A percentile compares a stretch with the other conserved stretches of the same genome.
These are phyloP conservation scores for Nineta flava DNA, from an alignment of 2,888 invertebrate genomes.

Conservation along the genomic window DNA sequence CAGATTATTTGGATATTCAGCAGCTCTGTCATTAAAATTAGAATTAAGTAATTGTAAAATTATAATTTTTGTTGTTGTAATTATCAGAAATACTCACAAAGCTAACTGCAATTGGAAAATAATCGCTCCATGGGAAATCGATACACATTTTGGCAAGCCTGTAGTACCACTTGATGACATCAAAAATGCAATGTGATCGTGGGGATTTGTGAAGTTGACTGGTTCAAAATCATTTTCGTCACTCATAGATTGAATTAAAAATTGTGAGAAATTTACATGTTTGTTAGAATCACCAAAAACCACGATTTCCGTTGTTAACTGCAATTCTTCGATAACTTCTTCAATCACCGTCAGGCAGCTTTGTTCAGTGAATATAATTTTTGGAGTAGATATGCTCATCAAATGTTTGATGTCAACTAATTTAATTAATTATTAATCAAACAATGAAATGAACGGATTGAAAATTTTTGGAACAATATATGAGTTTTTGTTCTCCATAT, in stretches of 20 bases:
- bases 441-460: no score
- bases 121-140: constrained; percentile 40
- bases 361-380: constrained; percentile 14
- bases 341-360: constrained; percentile 12
- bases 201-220: not conserved
- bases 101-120: not conserved
- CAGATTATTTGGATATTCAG: not conserved
- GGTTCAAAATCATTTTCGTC: not conserved
- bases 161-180: constrained; percentile 55
- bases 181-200: constrained; percentile 15
- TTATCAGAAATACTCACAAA: not conserved
- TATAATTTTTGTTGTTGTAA: no score
- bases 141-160: constrained; percentile 50
- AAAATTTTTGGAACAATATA: no score
- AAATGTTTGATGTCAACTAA: not conserved
- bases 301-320: constrained; percentile 12
- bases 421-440: not conserved
- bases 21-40: no score
- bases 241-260: not conserved
- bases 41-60: no score
- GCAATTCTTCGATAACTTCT: constrained; percentile 9
- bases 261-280: constrained; percentile 3
- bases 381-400: not conserved
- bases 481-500: no score
- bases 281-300: constrained; percentile 12